Conservation (phyloP, 30 jellyfish, hydroid and myxozoan genomes). For the Haliclystus octoradiatus region DNA sequence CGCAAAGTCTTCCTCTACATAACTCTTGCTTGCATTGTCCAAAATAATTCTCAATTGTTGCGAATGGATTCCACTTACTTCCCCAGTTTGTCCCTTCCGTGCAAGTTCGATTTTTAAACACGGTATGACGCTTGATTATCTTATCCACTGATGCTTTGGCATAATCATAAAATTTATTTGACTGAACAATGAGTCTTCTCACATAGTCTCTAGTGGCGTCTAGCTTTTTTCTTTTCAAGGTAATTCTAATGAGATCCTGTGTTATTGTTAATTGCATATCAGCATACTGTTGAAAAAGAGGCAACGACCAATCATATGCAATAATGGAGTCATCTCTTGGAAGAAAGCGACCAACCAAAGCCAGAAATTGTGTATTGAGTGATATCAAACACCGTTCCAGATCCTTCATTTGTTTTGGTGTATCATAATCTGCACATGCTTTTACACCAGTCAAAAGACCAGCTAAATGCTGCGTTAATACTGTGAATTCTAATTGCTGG, state of each 20-base stretch:
- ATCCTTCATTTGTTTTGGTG: too few relatives aligned
- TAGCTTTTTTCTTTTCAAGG: background rate
- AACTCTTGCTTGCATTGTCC: background rate
- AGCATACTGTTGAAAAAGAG: background rate
- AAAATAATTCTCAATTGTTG: background rate
- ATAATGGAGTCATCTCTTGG: background rate
- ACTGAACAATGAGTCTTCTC: background rate
- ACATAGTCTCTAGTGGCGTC: background rate
- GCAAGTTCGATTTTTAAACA: background rate
- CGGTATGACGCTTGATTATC: background rate
- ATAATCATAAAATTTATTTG: background rate
- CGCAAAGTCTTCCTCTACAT: background rate
- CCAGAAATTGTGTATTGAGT: background rate
- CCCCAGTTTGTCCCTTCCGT: background rate
- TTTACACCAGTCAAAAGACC: too few relatives aligned
- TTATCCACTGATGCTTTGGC: background rate
- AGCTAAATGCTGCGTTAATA: too few relatives aligned
- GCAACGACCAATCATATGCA: background rate
- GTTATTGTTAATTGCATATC: background rate
- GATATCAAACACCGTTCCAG: background rate
- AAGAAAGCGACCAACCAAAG: background rate
- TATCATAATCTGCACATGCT: too few relatives aligned
- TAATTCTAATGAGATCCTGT: background rate
- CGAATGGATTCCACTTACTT: background rate
- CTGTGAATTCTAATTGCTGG: too few relatives aligned